Base-by-base conservation (phyloP, 37 sponge, comb jelly and placozoan genomes). In the Spongilla lacustris region DNA sequence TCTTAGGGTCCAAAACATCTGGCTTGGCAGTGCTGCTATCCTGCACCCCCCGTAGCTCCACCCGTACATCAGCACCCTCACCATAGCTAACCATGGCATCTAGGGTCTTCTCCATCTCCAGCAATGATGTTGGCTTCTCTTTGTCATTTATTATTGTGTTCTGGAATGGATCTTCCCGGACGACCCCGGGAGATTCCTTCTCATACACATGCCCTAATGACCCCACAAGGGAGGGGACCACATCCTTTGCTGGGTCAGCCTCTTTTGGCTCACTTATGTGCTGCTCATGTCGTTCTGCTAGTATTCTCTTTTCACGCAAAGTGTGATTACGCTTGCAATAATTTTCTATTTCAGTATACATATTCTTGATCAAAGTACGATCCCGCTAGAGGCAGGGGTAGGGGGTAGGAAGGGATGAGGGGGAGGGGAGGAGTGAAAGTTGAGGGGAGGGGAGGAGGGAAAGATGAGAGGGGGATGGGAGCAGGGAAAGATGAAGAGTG, bases 221-320 rank as follows among this genome's bases (percentile, higher is more conserved):
- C 5, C 90, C 90, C 21, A 90, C 86, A 31, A 90, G 66, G 38
- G 90, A 85, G 36, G 90, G 90, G 77, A 85, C 90, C 25, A 90
- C 87, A 69, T 93, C 93, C 22, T 83, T 84, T 23, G 83, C 90
- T 24, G 74, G 85, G 36, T 86, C 87, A 19, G 77, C 86, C 0
- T 79, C 84, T 28, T n/a, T 36, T 9, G 84, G 90, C 78, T 83
- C 75, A 24, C 80, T 85, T 30, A 84, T 85, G 19, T 89, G 90
- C 41, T 50, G 75, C 36, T 76, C 32, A 4, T 81, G 0, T 2
- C 85, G 28, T 66, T 90, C 86, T 8, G 2, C 76, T 33, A 81
- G 75, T 1, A 49, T 29, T 50, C 28, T 81, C 26, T 81, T 58
- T 22, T 85, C 85, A 68, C 75, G 50, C 86, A 75, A 49, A 13